These are phyloP conservation scores for Wiebesia pumilae DNA, from an alignment of 1,140 invertebrate species.

Conservation along the genomic window DNA sequence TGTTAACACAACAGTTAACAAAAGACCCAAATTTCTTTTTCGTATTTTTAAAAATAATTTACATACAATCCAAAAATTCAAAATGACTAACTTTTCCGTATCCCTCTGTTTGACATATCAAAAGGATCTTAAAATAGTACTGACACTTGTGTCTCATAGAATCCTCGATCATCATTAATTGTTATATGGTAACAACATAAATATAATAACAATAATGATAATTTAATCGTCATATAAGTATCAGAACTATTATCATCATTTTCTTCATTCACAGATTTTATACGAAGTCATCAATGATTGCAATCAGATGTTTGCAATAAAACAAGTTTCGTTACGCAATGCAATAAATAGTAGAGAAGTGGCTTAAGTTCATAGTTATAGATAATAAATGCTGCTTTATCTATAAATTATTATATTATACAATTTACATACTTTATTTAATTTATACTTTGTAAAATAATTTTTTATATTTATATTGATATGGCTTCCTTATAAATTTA, in stretches of 20 bases:
- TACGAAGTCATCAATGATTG: background rate
- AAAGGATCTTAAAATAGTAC: too few relatives aligned
- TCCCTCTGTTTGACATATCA: too few relatives aligned
- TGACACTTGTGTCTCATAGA: background rate
- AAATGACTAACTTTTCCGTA: background rate
- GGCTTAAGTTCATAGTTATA: background rate
- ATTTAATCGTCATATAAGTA: slow-evolving; percentile 11
- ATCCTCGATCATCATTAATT: slow-evolving; percentile 30
- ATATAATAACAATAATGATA: slow-evolving; percentile 13
- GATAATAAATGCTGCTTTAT: too few relatives aligned
- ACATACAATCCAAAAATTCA: background rate
- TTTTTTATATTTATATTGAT: too few relatives aligned
- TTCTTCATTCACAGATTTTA: slow-evolving; percentile 16
- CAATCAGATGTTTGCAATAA: background rate
- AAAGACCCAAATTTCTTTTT: background rate
- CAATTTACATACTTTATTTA: too few relatives aligned
- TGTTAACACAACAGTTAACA: background rate
- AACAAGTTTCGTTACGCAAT: background rate
- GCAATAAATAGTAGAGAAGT: background rate
- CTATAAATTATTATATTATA: too few relatives aligned
- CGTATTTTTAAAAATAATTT: background rate
- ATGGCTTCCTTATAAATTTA: too few relatives aligned
- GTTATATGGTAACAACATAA: slow-evolving; percentile 18
- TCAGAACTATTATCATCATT: too few relatives aligned
- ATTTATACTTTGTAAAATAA: too few relatives aligned